phyloP scores from a whole-genome alignment of 2,113 vertebrate species.

The Scopus umbretta region DNA sequence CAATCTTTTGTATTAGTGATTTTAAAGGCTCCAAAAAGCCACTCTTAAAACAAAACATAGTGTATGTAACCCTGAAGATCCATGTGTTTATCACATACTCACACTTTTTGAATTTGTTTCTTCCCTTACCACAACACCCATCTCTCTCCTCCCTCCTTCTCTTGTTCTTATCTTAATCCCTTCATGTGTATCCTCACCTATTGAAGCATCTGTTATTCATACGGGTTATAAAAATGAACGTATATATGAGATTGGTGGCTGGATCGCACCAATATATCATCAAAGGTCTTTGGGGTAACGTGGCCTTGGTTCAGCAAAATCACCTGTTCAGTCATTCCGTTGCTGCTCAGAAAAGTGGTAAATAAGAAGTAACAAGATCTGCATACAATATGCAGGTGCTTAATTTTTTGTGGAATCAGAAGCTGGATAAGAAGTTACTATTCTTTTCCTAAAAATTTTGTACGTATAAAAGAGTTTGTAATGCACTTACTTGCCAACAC shows the following conservation, averaged over 20 bases:
- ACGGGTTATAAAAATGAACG: not conserved
- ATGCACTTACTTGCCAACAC: not conserved
- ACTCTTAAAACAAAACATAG: not conserved
- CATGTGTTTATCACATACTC: not conserved
- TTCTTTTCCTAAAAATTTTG: not conserved
- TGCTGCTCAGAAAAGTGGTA: not conserved
- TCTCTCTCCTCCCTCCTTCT: not conserved
- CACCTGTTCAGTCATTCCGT: not conserved
- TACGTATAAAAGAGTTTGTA: not conserved
- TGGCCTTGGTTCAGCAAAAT: conserved; percentile 23
- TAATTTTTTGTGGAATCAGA: not conserved
- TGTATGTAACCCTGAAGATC: not conserved
- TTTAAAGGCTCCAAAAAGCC: not conserved
- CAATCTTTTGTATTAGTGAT: not conserved
- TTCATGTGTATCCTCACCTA: not conserved
- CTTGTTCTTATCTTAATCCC: not conserved
- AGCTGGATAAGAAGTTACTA: not conserved
- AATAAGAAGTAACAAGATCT: conserved; percentile 16
- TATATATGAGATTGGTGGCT: not conserved
- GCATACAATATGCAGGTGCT: not conserved
- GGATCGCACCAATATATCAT: not conserved
- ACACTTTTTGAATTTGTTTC: not conserved
- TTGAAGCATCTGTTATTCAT: not conserved
- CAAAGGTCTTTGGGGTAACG: not conserved
- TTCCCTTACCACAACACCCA: not conserved